Conservation (phyloP, 2,113 vertebrate species). For the Dascyllus trimaculatus region DNA sequence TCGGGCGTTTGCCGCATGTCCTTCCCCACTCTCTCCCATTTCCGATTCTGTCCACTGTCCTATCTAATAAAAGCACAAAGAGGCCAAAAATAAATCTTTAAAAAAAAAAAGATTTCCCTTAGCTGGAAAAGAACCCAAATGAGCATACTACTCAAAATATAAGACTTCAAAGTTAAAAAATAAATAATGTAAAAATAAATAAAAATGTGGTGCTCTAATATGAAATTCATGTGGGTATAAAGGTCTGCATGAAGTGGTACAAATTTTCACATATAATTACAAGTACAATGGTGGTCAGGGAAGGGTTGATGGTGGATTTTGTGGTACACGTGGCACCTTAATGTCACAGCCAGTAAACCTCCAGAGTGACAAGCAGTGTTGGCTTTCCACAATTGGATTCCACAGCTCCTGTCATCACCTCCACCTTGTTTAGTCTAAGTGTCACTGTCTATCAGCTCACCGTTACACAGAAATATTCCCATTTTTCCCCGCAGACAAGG, state of each 20-base stretch:
- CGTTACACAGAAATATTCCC: conserved; percentile 45
- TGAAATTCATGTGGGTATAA: not conserved
- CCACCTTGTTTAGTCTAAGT: conserved; percentile 80
- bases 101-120: not conserved
- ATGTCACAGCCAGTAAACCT: conserved; percentile 62
- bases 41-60: no score
- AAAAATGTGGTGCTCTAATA: not conserved
- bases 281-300: not conserved
- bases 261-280: not conserved
- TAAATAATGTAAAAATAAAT: no score
- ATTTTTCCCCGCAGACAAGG: conserved; percentile 32
- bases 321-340: conserved; percentile 29
- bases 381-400: conserved; percentile 63
- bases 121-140: not conserved
- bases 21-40: no score
- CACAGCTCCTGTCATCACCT: conserved; percentile 73
- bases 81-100: no score
- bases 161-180: not conserved
- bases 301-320: not conserved
- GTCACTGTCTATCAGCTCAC: conserved; percentile 77
- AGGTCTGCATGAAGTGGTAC: not conserved
- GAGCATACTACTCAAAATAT: not conserved
- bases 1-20: no score
- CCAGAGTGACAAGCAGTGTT: conserved; percentile 56
- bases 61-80: no score